Evolutionary conservation across 2,888 invertebrate species (phyloP).

Genomic region (Lymantria dispar): DNA sequence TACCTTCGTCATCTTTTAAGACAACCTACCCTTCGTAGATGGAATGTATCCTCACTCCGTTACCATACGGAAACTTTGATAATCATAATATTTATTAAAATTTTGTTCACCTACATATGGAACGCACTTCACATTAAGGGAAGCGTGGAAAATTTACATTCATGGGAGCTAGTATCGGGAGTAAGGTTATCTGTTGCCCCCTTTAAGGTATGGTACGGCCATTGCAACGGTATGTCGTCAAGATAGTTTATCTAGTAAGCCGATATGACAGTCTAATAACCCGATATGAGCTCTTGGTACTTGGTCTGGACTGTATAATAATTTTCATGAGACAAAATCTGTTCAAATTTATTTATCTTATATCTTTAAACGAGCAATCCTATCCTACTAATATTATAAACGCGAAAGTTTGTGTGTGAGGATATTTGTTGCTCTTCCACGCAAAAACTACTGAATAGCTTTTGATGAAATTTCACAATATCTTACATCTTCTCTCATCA

Average conservation of each 20-base stretch:
- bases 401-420: too few species aligned
- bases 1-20: too few species aligned
- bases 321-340: not conserved
- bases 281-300: not conserved
- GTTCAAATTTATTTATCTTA: too few species aligned
- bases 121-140: constrained; percentile 18
- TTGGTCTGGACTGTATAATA: not conserved
- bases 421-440: too few species aligned
- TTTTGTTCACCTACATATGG: not conserved
- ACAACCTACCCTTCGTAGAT: too few species aligned
- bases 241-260: not conserved
- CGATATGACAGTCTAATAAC: constrained; percentile 4
- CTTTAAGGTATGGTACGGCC: constrained; percentile 48
- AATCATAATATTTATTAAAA: not conserved
- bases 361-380: too few species aligned
- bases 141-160: constrained; percentile 45
- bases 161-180: constrained; percentile 45
- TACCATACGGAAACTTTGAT: too few species aligned
- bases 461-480: too few species aligned
- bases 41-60: too few species aligned
- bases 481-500: too few species aligned
- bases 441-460: too few species aligned
- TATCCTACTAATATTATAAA: too few species aligned
- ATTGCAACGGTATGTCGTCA: constrained; percentile 38
- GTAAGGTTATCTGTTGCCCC: constrained; percentile 60